These are phyloP conservation scores for Andrena trimmerana DNA, from an alignment of 2,888 invertebrate genomes.

Conservation along the genomic window DNA sequence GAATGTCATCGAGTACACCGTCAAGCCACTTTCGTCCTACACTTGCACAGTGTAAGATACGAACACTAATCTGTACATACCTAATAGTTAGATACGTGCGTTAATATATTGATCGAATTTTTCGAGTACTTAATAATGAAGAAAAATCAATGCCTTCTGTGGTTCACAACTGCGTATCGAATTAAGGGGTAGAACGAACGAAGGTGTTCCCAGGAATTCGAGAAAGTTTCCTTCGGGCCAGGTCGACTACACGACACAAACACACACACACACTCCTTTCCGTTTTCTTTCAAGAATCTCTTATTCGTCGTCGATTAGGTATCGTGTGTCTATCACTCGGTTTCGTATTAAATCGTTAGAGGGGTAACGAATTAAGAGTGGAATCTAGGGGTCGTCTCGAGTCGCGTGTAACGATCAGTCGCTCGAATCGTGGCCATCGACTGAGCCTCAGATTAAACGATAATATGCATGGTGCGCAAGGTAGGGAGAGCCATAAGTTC, in stretches of 20 bases:
- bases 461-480: conserved; percentile 19
- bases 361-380: conserved; percentile 8
- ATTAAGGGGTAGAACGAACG: conserved; percentile 27
- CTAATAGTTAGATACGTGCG: conserved; percentile 36
- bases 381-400: conserved; percentile 4
- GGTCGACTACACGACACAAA: neutral
- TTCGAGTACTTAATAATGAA: conserved; percentile 68
- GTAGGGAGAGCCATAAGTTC: neutral
- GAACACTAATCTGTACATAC: conserved; percentile 36
- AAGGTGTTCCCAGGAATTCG: conserved; percentile 1
- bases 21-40: neutral
- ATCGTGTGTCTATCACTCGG: conserved; percentile 33
- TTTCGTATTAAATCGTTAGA: conserved; percentile 33
- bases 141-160: conserved; percentile 70
- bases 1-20: conserved; percentile 4
- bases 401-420: neutral
- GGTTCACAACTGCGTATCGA: conserved; percentile 64
- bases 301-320: conserved; percentile 43
- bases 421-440: conserved; percentile 1
- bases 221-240: conserved; percentile 11
- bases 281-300: neutral
- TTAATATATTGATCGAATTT: conserved; percentile 57
- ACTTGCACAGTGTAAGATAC: conserved; percentile 9
- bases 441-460: conserved; percentile 13
- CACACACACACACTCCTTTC: neutral